Conservation (phyloP, 2,113 vertebrate species). For the Bungarus multicinctus region DNA sequence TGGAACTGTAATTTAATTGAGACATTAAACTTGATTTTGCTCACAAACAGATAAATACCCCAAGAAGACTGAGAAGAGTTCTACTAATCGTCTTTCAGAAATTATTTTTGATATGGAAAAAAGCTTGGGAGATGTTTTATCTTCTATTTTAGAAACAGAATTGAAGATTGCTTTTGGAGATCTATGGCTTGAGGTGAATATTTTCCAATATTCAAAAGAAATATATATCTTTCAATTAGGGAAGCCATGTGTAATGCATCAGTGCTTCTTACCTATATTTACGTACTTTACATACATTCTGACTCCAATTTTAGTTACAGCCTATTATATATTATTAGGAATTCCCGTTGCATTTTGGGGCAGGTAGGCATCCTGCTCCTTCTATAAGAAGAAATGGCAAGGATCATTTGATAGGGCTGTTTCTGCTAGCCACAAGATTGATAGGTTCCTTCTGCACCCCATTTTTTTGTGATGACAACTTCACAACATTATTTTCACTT, state of each 20-base stretch:
- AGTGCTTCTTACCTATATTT: background rate
- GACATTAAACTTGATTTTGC: conserved; percentile 23
- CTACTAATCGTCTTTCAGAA: conserved; percentile 51
- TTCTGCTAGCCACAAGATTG: background rate
- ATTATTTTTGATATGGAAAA: conserved; percentile 75
- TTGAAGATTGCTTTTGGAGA: conserved; percentile 86
- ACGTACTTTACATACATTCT: background rate
- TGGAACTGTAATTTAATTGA: background rate
- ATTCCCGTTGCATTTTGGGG: background rate
- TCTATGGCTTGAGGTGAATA: conserved; percentile 84
- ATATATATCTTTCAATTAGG: background rate
- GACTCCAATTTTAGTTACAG: background rate
- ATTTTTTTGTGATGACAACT: background rate
- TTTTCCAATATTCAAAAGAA: background rate
- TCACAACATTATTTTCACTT: background rate
- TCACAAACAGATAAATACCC: conserved; percentile 53
- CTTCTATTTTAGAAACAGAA: conserved; percentile 85
- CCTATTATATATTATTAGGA: background rate
- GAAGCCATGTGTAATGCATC: background rate
- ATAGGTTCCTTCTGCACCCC: background rate
- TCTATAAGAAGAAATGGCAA: background rate
- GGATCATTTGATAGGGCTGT: background rate
- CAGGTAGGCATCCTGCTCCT: background rate
- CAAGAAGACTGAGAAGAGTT: conserved; percentile 6
- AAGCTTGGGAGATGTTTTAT: conserved; percentile 79